A percentile compares a stretch with the other conserved stretches of the same genome.
These are phyloP conservation scores for Drosophila acutilabella DNA, from an alignment of 2,888 invertebrate species.

Conservation along the genomic window DNA sequence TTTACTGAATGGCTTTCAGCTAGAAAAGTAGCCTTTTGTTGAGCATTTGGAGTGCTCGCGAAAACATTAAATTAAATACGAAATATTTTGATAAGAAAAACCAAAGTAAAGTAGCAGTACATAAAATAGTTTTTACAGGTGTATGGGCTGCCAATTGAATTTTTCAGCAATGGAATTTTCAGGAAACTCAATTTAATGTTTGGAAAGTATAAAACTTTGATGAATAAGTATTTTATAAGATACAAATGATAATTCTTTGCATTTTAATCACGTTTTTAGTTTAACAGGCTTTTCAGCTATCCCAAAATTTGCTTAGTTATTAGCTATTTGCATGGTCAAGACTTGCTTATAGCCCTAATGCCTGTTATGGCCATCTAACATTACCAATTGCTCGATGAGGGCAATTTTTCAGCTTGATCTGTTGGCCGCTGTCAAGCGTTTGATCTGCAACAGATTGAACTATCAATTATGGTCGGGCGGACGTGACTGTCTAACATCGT, in stretches of 20 bases:
- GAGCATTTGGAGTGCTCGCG: neutral
- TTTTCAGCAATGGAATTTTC: slow-evolving; percentile 2
- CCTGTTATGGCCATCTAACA: slow-evolving; percentile 5
- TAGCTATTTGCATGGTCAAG: neutral
- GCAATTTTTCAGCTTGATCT: slow-evolving; percentile 81
- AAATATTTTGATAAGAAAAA: neutral
- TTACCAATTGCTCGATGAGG: slow-evolving; percentile 23
- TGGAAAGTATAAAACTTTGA: no score
- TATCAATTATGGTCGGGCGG: slow-evolving; percentile 73
- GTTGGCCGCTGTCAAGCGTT: slow-evolving; percentile 79
- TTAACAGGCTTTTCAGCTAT: no score
- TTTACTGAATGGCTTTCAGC: slow-evolving; percentile 49
- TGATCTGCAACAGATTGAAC: slow-evolving; percentile 81
- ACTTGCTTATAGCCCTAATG: neutral
- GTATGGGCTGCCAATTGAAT: slow-evolving; percentile 4
- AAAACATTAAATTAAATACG: slow-evolving; percentile 14
- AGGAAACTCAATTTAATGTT: slow-evolving; percentile 2
- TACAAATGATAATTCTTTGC: neutral
- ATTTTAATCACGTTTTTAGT: neutral
- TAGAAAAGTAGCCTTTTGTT: slow-evolving; percentile 15
- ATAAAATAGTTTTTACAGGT: slow-evolving; percentile 17
- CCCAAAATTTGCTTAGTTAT: no score
- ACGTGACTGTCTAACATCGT: slow-evolving; percentile 72
- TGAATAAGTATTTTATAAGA: no score
- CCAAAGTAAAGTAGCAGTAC: neutral